Percentiles rank a stretch among this genome's conserved stretches.
These are phyloP conservation scores for Rhadina sibilatrix DNA, from an alignment of 2,113 vertebrate genomes.

Conservation along the genomic window DNA sequence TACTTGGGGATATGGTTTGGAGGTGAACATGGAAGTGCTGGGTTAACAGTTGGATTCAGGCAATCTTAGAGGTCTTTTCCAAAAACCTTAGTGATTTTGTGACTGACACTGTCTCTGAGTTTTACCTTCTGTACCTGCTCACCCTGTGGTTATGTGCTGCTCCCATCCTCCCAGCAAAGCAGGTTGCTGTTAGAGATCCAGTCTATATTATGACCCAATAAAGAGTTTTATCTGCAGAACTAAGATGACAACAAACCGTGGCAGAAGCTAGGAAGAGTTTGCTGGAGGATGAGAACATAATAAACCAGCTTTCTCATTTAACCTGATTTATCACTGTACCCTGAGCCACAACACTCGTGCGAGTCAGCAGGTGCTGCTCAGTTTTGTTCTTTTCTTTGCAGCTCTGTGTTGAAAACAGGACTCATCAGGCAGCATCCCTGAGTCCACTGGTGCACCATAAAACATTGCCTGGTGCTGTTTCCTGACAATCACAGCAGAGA, in stretches of 20 bases:
- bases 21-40: background rate
- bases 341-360: background rate
- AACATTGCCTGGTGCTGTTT: background rate
- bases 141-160: background rate
- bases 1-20: background rate
- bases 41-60: background rate
- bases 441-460: background rate
- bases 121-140: background rate
- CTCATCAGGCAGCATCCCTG: background rate
- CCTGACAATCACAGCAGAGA: background rate
- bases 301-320: conserved; percentile 39
- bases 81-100: background rate
- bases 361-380: background rate
- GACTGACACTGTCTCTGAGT: background rate
- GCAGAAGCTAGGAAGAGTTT: background rate
- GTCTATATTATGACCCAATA: conserved; percentile 23
- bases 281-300: conserved; percentile 1
- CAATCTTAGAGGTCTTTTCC: background rate
- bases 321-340: conserved; percentile 3
- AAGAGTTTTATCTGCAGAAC: conserved; percentile 43
- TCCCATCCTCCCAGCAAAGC: background rate
- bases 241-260: conserved; percentile 6
- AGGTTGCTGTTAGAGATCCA: background rate
- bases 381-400: background rate
- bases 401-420: background rate